Conservation (phyloP, 2,797 vertebrate genomes). For the Gorsachius magnificus region DNA sequence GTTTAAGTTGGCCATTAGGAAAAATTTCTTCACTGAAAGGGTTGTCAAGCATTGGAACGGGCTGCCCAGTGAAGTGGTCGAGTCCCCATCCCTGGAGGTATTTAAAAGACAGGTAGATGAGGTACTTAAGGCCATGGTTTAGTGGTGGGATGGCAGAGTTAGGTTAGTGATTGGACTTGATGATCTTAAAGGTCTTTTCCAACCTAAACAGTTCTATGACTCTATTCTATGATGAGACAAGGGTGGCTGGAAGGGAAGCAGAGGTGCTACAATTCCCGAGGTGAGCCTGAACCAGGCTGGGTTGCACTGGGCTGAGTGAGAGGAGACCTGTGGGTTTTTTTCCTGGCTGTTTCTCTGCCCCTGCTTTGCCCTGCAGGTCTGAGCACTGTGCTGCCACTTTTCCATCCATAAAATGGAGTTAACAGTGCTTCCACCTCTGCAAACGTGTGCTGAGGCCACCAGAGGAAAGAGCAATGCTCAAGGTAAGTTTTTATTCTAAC, state of each 20-base stretch:
- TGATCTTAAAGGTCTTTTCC: too few species aligned
- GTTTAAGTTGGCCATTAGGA: too few species aligned
- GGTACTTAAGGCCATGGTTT: too few species aligned
- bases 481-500: slow-evolving; percentile 35
- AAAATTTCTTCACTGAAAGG: too few species aligned
- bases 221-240: neutral
- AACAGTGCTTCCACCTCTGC: neutral
- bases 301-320: rapidly evolving
- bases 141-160: too few species aligned
- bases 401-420: neutral
- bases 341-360: neutral
- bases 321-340: neutral
- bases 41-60: too few species aligned
- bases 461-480: neutral
- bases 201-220: too few species aligned
- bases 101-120: too few species aligned
- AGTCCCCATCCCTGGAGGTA: too few species aligned
- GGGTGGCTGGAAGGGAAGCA: neutral
- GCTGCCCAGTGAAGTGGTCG: too few species aligned
- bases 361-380: neutral
- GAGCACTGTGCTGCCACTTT: neutral
- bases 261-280: rapidly evolving
- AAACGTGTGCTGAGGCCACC: neutral
- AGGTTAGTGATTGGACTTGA: too few species aligned
- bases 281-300: neutral